Evolutionary conservation across 2,888 invertebrate species (phyloP).

Genomic region (Cyclophora punctaria): DNA sequence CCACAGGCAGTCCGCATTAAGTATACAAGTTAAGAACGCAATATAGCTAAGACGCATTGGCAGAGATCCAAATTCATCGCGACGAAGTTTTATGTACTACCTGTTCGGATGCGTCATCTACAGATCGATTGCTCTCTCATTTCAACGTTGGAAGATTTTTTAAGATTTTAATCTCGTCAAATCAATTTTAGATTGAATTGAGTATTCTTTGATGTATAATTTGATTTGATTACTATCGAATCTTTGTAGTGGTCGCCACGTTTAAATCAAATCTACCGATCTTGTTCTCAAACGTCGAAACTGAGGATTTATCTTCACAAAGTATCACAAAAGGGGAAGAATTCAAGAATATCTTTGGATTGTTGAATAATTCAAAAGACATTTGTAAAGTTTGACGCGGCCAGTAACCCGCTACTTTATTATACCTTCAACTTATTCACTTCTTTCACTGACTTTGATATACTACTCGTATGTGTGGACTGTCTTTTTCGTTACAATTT

Average conservation of each 20-base stretch:
- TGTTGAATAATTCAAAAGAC: slow-evolving; percentile 2
- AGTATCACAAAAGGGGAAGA: background rate
- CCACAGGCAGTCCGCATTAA: background rate
- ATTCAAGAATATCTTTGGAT: background rate
- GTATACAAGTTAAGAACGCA: background rate
- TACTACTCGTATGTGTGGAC: too few relatives aligned
- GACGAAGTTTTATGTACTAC: slow-evolving; percentile 12
- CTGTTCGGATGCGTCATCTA: slow-evolving; percentile 6
- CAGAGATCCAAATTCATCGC: slow-evolving; percentile 6
- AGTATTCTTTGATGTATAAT: too few relatives aligned
- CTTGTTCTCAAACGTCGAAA: background rate
- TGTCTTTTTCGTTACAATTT: too few relatives aligned
- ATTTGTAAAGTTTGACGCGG: slow-evolving; percentile 1
- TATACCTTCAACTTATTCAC: too few relatives aligned
- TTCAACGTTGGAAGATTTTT: too few relatives aligned
- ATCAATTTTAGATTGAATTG: too few relatives aligned
- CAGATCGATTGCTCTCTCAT: too few relatives aligned
- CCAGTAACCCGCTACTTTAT: background rate
- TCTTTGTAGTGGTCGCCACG: too few relatives aligned
- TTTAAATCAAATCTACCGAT: background rate
- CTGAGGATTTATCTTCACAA: background rate
- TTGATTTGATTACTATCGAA: too few relatives aligned
- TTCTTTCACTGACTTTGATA: too few relatives aligned
- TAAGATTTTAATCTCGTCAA: too few relatives aligned
- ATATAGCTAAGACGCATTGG: slow-evolving; percentile 8